Base-by-base conservation (phyloP, 2,113 vertebrate genomes). In the Turdus rufiventris region DNA sequence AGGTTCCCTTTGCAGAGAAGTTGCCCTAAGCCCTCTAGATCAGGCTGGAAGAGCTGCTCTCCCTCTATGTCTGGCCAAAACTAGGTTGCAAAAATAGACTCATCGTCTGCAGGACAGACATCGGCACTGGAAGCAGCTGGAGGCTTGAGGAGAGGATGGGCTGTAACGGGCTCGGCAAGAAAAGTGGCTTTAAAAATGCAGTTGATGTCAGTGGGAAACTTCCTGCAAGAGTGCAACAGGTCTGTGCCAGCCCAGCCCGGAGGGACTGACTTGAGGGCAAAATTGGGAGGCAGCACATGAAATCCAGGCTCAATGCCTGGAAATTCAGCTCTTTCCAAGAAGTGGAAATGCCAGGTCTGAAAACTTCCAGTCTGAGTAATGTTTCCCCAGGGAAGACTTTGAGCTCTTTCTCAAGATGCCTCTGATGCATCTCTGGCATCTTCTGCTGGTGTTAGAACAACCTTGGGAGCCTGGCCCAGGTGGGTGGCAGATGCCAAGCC, bases 301-400 rank as follows among this genome's bases (percentile, higher is more conserved):
- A 77, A 75, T 88, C 45, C 71, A 80, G 71, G 42, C 47, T 73
- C 63, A 36, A 67, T 66, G 85, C 74, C 82, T 93, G 82, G 72
- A 93, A 93, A 74, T 60, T 47, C 21, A 1, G 56, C 26, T 83
- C 95, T 67, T 93, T 92, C 88, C 91, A 96, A 93, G 92, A 88
- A 95, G 73, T 84, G 54, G 42, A 88, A 77, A 48, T 13, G 56
- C 12, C 63, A 93, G 38, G 47, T 62, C 51, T 77, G 79, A 88
- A 92, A 88, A 85, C 56, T 80, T 92, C 56, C 60, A 92, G 63
- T 19, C 51, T 88, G 76, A 77, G 17, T 34, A 47, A 93, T 95
- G 78, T 80, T 94, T 83, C 95, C 86, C 76, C 2, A 0, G 88
- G 92, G 92, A 96, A n/a, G n/a, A 47, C 24, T 92, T 92, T 71